Evolutionary conservation across 1,140 invertebrate genomes (phyloP), one percentile per base, ranked within the genome.

Genomic region (Arctopsyche grandis): DNA sequence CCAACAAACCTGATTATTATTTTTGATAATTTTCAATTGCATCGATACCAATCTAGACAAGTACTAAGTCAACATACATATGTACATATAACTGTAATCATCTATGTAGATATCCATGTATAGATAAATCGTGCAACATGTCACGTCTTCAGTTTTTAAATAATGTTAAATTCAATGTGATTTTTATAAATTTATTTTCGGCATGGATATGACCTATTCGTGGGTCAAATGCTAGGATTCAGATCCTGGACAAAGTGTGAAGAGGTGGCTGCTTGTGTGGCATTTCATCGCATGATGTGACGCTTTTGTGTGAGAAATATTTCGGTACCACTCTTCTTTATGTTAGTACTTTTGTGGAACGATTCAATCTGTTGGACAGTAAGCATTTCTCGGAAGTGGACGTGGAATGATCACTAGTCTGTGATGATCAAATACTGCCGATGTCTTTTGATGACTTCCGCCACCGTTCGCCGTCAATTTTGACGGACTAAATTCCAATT

Each of bases 351-450:
- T 48, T 56, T 24, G 66, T 56, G 24, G 22, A 26, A 69, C 66
- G 66, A 69, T 69, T 69, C 29, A 69, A 69, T 69, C 66, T 16
- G 10, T 52, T 16, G 9, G 16, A 60, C 56, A 19, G 14, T 60
- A 9, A 21, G 21, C 7, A 21, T 19, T 60, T 60, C 56, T 60
- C 16, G 56, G 56, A 60, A 60, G 19, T 60, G 56, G 56, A 60
- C 56, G 56, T 19, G 7, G 29, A 38, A 38, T 38, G 29, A 38
- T 38, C 29, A 38, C 1, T 38, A 38, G 29, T 38, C 7, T 38
- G 29, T 38, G 21, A 56, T 56, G 52, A 60, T 60, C 56, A 60
- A 60, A 60, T 60, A 60, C n/a, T 60, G 16, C 56, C 56, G 56
- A 60, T 19, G 16, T 60, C 56, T 16, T 60, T 60, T 60, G 56